A percentile compares a stretch with the other conserved stretches of the same genome.
phyloP scores from a whole-genome alignment of 2,888 invertebrate species.

The Drosophila setosimentum region DNA sequence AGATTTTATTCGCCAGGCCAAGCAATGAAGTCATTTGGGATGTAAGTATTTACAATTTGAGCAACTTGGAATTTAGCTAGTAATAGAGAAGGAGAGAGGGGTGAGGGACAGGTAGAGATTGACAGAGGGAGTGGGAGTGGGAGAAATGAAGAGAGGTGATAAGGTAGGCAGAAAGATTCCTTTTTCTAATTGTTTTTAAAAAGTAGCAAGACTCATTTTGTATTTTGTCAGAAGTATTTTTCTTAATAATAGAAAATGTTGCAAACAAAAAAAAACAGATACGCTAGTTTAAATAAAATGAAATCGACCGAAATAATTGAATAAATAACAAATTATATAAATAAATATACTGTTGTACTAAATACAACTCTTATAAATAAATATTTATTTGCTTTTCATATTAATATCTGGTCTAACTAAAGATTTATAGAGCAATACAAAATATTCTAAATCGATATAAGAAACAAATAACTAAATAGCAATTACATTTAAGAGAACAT shows the following conservation, averaged over 20 bases:
- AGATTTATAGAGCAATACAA: neutral
- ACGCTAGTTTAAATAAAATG: neutral
- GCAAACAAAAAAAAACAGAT: no score
- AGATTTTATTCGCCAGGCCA: slow-evolving; percentile 48
- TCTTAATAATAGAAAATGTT: no score
- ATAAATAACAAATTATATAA: neutral
- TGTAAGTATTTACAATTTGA: slow-evolving; percentile 30
- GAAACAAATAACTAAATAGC: neutral
- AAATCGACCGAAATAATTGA: neutral
- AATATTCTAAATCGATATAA: neutral
- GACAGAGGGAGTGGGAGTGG: neutral
- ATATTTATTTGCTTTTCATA: neutral
- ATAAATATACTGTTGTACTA: neutral
- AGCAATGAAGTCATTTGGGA: slow-evolving; percentile 67
- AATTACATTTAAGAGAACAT: neutral
- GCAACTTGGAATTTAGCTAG: neutral
- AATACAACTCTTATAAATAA: neutral
- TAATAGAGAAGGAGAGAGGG: no score
- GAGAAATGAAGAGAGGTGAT: neutral
- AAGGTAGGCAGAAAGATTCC: no score
- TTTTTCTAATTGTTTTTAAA: neutral
- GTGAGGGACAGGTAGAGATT: neutral
- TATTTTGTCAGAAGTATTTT: no score
- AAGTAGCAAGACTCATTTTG: neutral
- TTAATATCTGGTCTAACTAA: neutral